Conservation (phyloP, 2,113 vertebrate genomes). For the Cheilinus undulatus region DNA sequence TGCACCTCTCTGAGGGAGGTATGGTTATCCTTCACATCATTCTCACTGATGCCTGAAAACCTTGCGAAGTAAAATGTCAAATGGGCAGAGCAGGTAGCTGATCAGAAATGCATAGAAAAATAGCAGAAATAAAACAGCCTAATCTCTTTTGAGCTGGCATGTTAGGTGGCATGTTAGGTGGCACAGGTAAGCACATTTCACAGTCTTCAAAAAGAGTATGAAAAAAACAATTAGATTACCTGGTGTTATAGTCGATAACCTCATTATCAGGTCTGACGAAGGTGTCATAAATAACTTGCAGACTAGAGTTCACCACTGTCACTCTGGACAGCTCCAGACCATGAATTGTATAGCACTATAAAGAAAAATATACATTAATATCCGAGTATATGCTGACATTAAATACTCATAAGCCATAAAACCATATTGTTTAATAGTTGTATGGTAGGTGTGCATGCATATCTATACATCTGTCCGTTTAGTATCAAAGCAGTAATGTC, state of each 20-base stretch:
- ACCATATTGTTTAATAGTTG: not conserved
- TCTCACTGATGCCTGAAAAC: constrained; percentile 84
- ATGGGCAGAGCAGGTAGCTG: not conserved
- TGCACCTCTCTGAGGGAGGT: constrained; percentile 82
- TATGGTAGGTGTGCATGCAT: too few relatives aligned
- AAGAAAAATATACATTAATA: constrained; percentile 1
- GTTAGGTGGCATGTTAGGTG: too few relatives aligned
- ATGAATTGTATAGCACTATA: constrained; percentile 85
- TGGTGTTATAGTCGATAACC: constrained; percentile 86
- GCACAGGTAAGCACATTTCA: too few relatives aligned
- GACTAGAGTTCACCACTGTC: constrained; percentile 81
- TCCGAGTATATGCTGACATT: not conserved
- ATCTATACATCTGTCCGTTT: not conserved
- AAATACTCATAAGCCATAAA: not conserved
- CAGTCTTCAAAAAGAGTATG: fast-evolving
- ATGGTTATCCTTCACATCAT: constrained; percentile 76
- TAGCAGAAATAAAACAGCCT: not conserved
- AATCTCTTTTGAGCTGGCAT: too few relatives aligned
- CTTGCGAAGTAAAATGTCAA: constrained; percentile 64
- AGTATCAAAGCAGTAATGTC: not conserved
- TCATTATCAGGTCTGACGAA: constrained; percentile 86
- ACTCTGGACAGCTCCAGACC: constrained; percentile 86
- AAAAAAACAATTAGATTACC: constrained; percentile 65
- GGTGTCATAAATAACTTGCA: constrained; percentile 84
- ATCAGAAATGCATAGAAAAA: not conserved